phyloP scores from a whole-genome alignment of 2,888 invertebrate species.

The Cetonia aurata region DNA sequence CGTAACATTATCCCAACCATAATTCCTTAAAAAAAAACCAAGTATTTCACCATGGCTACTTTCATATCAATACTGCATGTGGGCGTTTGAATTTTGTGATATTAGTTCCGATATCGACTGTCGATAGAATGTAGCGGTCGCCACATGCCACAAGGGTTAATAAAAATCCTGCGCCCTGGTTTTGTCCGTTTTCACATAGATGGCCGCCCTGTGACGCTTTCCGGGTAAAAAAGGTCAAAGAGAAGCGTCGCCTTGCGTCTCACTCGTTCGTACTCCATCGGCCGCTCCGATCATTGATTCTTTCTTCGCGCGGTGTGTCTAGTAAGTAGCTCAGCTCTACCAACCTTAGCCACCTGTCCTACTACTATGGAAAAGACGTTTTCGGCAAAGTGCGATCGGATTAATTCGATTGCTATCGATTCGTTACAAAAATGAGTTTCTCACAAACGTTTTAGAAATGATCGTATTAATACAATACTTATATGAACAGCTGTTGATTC shows the following conservation, averaged over 20 bases:
- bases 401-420: no score
- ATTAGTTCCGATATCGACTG: constrained; percentile 25
- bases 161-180: constrained; percentile 57
- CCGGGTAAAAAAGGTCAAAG: constrained; percentile 49
- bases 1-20: no score
- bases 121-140: constrained; percentile 48
- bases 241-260: constrained; percentile 18
- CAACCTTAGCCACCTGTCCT: neutral
- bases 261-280: constrained; percentile 11
- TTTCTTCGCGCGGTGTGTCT: neutral
- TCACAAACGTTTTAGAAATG: no score
- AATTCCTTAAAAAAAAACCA: no score
- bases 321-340: constrained; percentile 13
- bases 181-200: constrained; percentile 64
- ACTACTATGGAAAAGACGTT: no score
- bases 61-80: neutral
- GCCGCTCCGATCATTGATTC: neutral
- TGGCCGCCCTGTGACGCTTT: constrained; percentile 63
- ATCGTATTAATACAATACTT: no score
- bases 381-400: no score
- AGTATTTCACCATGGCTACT: no score
- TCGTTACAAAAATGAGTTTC: no score
- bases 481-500: no score
- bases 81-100: neutral
- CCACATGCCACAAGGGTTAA: constrained; percentile 53